Base-by-base conservation (phyloP, 2,113 vertebrate species). In the Leucopternis melanops region DNA sequence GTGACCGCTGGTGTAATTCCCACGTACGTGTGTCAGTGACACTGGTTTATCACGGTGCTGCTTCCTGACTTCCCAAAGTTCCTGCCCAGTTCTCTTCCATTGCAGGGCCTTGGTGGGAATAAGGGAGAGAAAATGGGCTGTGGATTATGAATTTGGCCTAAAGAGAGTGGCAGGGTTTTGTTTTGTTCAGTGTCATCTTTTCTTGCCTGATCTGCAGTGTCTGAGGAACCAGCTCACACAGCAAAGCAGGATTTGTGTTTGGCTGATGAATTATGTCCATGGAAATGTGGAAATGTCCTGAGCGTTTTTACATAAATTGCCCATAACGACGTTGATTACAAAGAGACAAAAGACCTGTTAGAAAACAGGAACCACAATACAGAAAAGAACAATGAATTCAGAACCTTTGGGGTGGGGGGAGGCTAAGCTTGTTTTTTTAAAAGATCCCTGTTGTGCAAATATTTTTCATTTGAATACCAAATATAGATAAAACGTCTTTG, bases 381-480 rank as follows among this genome's bases (percentile, higher is more conserved):
- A n/a, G 63, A 61, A 59, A 59, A 50, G 26, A 82, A 5, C 61
- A 38, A n/a, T 9, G 9, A 57, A 57, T 32, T 49, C 57, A 27
- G 42, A 58, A 57, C 5, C 13, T 25, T 71, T 10, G 0, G 6
- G 22, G 0, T 4, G 22, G 32, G 15, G 21, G 18, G 26, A 18
- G 25, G 11, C 9, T 54, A 13, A 47, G 26, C 6, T 32, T 58
- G 27, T 11, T 58, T 40, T 81, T 29, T 44, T 20, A 45, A 32
- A 40, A 58, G 20, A 36, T 59, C 29, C 16, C 59, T 26, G 16
- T 31, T 21, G 54, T 59, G 18, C 25, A 38, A 34, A 25, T 20
- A 16, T 16, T 92, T 65, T 26, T 38, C 4, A 8, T 40, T 50
- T 26, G 13, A 21, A 38, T 31, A 31, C 5, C 23, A 65, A 71